These are phyloP conservation scores for Holacanthella duospinosa DNA, from an alignment of 2,888 invertebrate species.

Conservation along the genomic window DNA sequence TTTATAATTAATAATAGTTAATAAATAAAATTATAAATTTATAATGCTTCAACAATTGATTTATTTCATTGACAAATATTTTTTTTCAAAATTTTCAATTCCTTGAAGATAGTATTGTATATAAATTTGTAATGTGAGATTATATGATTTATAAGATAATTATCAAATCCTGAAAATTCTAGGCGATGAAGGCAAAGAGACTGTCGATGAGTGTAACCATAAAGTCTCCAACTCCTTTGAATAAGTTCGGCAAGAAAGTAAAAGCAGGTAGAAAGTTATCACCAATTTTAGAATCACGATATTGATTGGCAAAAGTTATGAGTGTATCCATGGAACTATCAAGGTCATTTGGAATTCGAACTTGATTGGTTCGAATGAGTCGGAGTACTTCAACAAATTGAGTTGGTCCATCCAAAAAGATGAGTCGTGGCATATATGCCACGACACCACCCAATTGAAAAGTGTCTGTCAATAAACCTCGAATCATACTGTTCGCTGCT, in stretches of 20 bases:
- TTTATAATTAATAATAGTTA: too few relatives aligned
- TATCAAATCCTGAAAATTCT: too few relatives aligned
- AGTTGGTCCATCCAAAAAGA: conserved; percentile 36
- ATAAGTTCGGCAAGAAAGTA: conserved; percentile 36
- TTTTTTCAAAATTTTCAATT: too few relatives aligned
- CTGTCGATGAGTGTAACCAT: conserved; percentile 34
- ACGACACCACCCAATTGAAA: conserved; percentile 34
- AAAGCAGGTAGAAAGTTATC: conserved; percentile 32
- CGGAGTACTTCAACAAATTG: conserved; percentile 36
- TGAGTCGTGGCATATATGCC: conserved; percentile 35
- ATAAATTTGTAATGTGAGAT: too few relatives aligned
- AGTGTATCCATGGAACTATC: conserved; percentile 35
- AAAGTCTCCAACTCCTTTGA: conserved; percentile 34
- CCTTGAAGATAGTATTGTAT: too few relatives aligned
- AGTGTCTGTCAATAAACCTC: conserved; percentile 31
- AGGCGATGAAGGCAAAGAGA: conserved; percentile 33
- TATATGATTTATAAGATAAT: too few relatives aligned
- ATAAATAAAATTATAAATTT: too few relatives aligned
- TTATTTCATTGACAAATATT: too few relatives aligned
- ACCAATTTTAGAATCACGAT: conserved; percentile 30
- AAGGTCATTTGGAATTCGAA: conserved; percentile 34
- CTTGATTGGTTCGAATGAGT: conserved; percentile 35
- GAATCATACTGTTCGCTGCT: conserved; percentile 32
- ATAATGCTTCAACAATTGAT: too few relatives aligned
- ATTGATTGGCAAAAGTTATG: conserved; percentile 34